Evolutionary conservation across 2,113 vertebrate species (phyloP), one percentile per base, ranked within the genome.

Genomic region (Cyanoramphus novaezelandiae): DNA sequence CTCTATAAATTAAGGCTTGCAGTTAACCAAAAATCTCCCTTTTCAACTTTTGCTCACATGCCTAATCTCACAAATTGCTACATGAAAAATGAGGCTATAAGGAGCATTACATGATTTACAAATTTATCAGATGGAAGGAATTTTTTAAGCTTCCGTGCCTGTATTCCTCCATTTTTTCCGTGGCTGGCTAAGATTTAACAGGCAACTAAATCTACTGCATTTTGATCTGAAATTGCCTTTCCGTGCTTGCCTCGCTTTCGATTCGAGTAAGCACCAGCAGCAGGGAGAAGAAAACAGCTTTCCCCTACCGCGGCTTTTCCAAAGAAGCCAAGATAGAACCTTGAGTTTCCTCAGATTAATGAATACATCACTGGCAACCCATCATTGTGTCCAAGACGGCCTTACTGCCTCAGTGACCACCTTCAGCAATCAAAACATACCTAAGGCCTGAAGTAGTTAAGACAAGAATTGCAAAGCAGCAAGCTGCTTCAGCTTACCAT

Each of bases 401-500:
- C 23, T 84, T 74, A 93, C 68, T 27, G 79, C 81, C 97, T 74
- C 13, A 6, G 78, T 68, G 78, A 28, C 64, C 87, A 65, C 25
- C 35, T 67, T 59, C 92, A 89, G 62, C 28, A 68, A 86, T 49
- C 35, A 62, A 79, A 88, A 50, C 0, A 4, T 14, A 60, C 81
- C 70, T 28, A 15, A 20, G 46, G 53, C 35, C 68, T 17, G 41
- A 25, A 67, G 88, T 3, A 31, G 52, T 7, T 7, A 21, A 50
- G 65, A 76, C 31, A 62, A 16, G n/a, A 43, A 80, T 3, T 28
- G 59, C 64, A 74, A 81, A 76, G 74, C 43, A 55, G 37, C 3
- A 3, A 60, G 17, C 0, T 69, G 65, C 53, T 18, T 43, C 95
- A 41, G 97, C 98, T 98, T 98, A 99, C 99, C 99, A 99, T 99